These are phyloP conservation scores for Bellardia bayeri DNA, from an alignment of 2,888 invertebrate species.

Conservation along the genomic window DNA sequence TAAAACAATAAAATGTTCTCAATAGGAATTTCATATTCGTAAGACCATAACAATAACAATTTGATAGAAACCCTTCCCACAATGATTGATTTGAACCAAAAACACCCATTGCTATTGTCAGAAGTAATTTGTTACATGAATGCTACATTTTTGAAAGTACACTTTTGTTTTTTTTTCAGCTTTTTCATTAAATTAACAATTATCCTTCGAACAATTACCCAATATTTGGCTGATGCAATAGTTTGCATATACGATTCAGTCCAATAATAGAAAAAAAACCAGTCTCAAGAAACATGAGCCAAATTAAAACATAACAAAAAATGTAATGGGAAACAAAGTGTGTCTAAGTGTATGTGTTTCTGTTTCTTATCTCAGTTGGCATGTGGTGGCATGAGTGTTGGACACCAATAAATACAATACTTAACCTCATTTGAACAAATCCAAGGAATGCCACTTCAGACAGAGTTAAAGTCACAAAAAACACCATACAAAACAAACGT, in stretches of 20 bases:
- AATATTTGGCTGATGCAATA: conserved; percentile 71
- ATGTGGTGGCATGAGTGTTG: conserved; percentile 66
- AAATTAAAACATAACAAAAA: conserved; percentile 56
- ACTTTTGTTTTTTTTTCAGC: conserved; percentile 6
- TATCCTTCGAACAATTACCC: conserved; percentile 61
- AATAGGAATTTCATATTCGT: no score
- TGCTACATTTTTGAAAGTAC: conserved; percentile 37
- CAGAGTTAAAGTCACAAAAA: conserved; percentile 16
- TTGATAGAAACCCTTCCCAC: background rate
- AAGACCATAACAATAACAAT: background rate
- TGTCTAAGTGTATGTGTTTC: conserved; percentile 11
- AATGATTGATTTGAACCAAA: background rate
- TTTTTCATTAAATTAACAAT: conserved; percentile 22
- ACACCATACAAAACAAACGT: background rate
- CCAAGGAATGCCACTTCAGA: conserved; percentile 65
- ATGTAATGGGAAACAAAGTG: conserved; percentile 14
- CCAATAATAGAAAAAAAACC: conserved; percentile 51
- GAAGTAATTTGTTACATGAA: background rate
- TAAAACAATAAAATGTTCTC: no score
- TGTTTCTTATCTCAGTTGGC: conserved; percentile 62
- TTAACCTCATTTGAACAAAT: conserved; percentile 67
- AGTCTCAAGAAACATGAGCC: conserved; percentile 52
- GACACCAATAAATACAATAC: conserved; percentile 64
- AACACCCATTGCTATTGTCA: background rate
- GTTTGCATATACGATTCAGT: conserved; percentile 51